phyloP scores from a whole-genome alignment of 53 echinoderm and acorn worm genomes.

The Actinopyga echinites region DNA sequence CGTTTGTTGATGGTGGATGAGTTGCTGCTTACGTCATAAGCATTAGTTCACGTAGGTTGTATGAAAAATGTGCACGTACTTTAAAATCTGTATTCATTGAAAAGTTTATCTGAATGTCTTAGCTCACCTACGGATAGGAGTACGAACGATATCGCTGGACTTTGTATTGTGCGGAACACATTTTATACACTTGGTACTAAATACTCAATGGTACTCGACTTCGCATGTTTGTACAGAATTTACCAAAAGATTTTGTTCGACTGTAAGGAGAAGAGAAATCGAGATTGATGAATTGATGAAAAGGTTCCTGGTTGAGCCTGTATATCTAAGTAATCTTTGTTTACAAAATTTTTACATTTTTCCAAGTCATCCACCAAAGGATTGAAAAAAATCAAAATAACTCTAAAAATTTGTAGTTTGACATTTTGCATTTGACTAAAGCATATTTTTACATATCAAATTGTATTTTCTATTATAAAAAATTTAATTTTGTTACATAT shows the following conservation, averaged over 20 bases:
- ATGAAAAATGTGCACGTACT: too few relatives aligned
- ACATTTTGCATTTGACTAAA: constrained; percentile 53
- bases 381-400: constrained; percentile 33
- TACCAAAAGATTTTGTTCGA: neutral
- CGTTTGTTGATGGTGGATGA: too few relatives aligned
- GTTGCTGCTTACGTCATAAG: too few relatives aligned
- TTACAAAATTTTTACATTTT: constrained; percentile 50
- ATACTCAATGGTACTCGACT: neutral
- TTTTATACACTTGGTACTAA: too few relatives aligned
- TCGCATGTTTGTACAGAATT: constrained; percentile 7
- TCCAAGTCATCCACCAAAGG: constrained; percentile 51
- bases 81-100: constrained; percentile 22
- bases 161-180: too few relatives aligned
- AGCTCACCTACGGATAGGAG: neutral
- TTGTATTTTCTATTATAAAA: constrained; percentile 50
- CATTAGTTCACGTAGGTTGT: too few relatives aligned
- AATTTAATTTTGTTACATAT: constrained; percentile 52
- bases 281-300: neutral
- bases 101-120: neutral
- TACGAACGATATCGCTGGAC: too few relatives aligned
- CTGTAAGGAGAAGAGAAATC: neutral
- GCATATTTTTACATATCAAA: constrained; percentile 53
- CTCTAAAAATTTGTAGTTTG: constrained; percentile 46
- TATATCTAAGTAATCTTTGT: constrained; percentile 22
- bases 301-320: constrained; percentile 29